Conservation (phyloP, 1,140 invertebrate species). For the Platyura marginata region DNA sequence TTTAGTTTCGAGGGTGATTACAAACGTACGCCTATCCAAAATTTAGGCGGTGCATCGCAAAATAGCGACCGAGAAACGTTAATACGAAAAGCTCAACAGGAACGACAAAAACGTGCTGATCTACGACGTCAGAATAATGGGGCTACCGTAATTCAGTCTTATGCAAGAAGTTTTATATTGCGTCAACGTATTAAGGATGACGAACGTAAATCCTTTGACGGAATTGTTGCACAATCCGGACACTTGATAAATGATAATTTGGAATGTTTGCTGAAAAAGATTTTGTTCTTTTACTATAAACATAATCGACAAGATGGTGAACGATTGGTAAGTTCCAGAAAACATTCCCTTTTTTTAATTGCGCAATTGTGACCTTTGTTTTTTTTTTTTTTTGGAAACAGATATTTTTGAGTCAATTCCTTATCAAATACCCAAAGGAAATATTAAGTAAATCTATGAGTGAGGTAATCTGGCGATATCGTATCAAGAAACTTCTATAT, state of each 20-base stretch:
- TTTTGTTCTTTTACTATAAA: slow-evolving; percentile 55
- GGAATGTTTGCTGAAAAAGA: slow-evolving; percentile 33
- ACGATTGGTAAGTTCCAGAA: slow-evolving; percentile 45
- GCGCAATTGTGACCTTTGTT: no score
- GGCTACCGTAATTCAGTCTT: slow-evolving; percentile 43
- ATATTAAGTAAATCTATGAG: slow-evolving; percentile 13
- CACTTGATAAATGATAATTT: slow-evolving; percentile 30
- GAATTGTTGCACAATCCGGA: slow-evolving; percentile 26
- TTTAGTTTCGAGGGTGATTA: slow-evolving; percentile 89
- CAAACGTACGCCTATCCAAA: slow-evolving; percentile 70
- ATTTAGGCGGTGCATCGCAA: slow-evolving; percentile 61
- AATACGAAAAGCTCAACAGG: slow-evolving; percentile 58
- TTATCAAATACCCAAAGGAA: slow-evolving; percentile 13
- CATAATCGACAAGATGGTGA: slow-evolving; percentile 40
- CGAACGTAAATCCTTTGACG: slow-evolving; percentile 50
- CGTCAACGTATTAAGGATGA: slow-evolving; percentile 43
- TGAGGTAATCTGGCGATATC: slow-evolving; percentile 14
- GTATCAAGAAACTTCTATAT: slow-evolving; percentile 15
- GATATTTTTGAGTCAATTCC: slow-evolving; percentile 20
- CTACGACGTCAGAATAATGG: slow-evolving; percentile 35
- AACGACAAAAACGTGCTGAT: slow-evolving; percentile 73
- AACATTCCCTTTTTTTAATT: no score
- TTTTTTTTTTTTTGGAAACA: slow-evolving; percentile 7
- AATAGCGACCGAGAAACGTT: slow-evolving; percentile 57
- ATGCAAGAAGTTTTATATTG: slow-evolving; percentile 52